phyloP scores from a whole-genome alignment of 2,113 vertebrate species.

The Steatornis caripensis region DNA sequence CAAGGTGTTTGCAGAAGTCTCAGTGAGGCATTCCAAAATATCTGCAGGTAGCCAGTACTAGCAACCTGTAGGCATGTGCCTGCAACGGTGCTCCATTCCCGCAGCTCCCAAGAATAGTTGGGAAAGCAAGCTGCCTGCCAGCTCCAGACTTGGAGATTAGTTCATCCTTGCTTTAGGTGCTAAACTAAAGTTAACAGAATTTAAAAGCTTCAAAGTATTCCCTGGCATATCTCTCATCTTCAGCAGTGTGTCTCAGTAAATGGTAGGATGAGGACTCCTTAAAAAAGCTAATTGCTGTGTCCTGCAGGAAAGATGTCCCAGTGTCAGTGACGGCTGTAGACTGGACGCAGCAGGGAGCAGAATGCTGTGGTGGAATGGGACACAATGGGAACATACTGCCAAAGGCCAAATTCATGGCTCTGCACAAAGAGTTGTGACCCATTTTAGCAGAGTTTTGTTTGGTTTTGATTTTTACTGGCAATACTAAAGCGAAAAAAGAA shows the following conservation, averaged over 20 bases:
- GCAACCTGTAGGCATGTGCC: not conserved
- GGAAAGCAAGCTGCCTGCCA: not conserved
- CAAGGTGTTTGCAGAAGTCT: not conserved
- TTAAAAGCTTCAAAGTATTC: not conserved
- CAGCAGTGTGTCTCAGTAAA: not conserved
- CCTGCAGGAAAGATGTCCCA: not conserved
- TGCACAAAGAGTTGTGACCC: constrained; percentile 11
- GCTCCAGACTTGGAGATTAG: not conserved
- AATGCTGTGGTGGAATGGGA: not conserved
- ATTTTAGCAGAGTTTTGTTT: constrained; percentile 13
- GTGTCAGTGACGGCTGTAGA: not conserved
- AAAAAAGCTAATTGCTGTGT: not conserved
- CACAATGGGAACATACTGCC: constrained; percentile 20
- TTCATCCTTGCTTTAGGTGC: not conserved
- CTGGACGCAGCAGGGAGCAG: not conserved
- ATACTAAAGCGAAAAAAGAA: not conserved
- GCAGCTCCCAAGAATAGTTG: not conserved
- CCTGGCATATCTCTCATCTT: not conserved
- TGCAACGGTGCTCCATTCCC: not conserved
- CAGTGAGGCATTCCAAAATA: not conserved
- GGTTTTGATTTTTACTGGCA: constrained; percentile 44
- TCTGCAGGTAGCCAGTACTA: not conserved
- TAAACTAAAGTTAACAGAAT: not conserved
- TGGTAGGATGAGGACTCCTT: not conserved
- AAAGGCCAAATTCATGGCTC: constrained; percentile 5